These are phyloP conservation scores for human DNA, from an alignment of 2,113 vertebrate genomes.

Conservation along the genomic window DNA sequence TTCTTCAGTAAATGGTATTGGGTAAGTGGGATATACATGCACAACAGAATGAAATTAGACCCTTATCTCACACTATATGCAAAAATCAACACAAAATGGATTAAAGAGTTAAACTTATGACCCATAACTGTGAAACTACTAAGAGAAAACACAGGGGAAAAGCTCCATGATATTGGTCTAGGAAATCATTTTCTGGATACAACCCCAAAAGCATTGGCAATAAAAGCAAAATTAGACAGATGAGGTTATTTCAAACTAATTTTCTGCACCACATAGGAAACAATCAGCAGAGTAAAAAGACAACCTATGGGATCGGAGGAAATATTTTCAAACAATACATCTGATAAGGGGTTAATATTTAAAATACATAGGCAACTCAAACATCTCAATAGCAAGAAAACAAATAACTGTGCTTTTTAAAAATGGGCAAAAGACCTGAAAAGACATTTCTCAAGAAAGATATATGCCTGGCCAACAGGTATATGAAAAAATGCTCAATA, in stretches of 20 bases:
- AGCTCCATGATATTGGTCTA: not conserved
- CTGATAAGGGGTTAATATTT: not conserved
- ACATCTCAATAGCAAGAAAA: not conserved
- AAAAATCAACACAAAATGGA: not conserved
- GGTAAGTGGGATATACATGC: not conserved
- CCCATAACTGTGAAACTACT: not conserved
- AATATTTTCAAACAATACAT: not conserved
- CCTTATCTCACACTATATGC: not conserved
- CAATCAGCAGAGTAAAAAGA: not conserved
- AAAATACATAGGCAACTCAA: not conserved
- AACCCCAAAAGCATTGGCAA: not conserved
- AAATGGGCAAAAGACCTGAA: not conserved
- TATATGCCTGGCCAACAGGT: not conserved
- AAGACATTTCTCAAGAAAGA: not conserved
- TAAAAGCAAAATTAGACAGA: not conserved
- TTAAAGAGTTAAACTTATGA: not conserved
- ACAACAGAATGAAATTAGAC: not conserved
- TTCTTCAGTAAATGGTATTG: not conserved
- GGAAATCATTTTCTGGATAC: not conserved
- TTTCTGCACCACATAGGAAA: not conserved
- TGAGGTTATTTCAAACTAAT: not conserved
- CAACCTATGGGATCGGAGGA: not conserved
- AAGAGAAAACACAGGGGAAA: not conserved
- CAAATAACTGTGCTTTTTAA: no score
- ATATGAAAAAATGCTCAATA: not conserved